Percentiles rank a stretch among this genome's conserved stretches.
These are phyloP conservation scores for Saimiri boliviensis DNA, from an alignment of 2,113 vertebrate genomes.

Conservation along the genomic window DNA sequence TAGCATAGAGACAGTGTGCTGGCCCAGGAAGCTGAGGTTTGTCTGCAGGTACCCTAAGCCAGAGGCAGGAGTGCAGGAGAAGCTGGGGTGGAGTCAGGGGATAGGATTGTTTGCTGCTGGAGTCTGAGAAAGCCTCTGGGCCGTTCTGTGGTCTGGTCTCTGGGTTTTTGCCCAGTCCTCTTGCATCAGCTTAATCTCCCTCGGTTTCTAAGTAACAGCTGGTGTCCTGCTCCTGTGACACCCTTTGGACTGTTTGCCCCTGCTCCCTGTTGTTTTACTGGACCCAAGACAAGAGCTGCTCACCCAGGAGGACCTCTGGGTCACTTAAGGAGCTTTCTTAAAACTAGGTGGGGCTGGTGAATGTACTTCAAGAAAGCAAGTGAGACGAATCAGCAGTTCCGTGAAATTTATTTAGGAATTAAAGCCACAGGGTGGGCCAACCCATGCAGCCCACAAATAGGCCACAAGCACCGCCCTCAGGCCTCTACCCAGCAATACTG, in stretches of 20 bases:
- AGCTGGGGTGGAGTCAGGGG: not conserved
- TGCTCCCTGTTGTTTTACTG: not conserved
- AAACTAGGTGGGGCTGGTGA: not conserved
- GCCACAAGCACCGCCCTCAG: not conserved
- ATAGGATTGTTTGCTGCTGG: not conserved
- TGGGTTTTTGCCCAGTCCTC: not conserved
- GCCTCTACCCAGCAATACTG: not conserved
- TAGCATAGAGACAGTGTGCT: not conserved
- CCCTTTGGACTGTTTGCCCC: not conserved
- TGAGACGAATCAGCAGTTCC: not conserved
- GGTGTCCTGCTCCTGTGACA: not conserved
- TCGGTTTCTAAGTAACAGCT: not conserved
- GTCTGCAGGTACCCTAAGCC: not conserved
- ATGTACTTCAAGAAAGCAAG: not conserved
- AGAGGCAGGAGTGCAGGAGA: not conserved
- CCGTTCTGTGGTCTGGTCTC: not conserved
- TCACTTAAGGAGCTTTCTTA: not conserved
- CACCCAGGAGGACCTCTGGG: not conserved
- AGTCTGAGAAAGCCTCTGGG: not conserved
- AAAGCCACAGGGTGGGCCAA: not conserved
- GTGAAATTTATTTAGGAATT: not conserved
- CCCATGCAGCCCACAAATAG: not conserved
- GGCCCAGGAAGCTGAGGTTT: not conserved
- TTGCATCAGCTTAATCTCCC: not conserved
- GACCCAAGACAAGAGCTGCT: not conserved